phyloP scores from a whole-genome alignment of 2,797 vertebrate species.

The Chromis chromis region DNA sequence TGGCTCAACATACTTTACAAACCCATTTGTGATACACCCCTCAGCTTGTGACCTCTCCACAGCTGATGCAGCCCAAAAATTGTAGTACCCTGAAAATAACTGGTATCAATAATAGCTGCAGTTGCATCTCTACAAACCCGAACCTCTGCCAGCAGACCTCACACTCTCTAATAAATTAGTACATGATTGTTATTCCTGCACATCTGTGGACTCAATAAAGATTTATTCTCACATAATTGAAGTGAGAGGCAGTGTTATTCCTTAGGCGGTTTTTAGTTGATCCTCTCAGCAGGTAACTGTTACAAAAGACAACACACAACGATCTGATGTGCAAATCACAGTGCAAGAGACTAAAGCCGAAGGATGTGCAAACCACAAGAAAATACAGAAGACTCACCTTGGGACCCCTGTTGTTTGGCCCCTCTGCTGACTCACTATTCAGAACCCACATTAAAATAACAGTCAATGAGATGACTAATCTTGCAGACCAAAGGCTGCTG shows the following conservation, averaged over 20 bases:
- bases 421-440: constrained; percentile 24
- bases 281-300: constrained; percentile 8
- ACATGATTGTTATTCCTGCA: background rate
- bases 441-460: constrained; percentile 29
- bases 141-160: too few species aligned
- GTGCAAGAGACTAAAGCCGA: background rate
- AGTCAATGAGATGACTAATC: constrained; percentile 4
- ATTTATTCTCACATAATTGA: too few species aligned
- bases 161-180: background rate
- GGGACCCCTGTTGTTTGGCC: background rate
- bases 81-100: too few species aligned
- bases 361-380: constrained; percentile 4
- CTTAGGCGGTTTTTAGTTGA: too few species aligned
- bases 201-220: constrained; percentile 21
- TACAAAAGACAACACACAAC: constrained; percentile 14
- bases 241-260: too few species aligned
- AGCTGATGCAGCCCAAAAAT: too few species aligned
- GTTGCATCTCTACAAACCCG: too few species aligned
- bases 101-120: too few species aligned
- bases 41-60: too few species aligned
- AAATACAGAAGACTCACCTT: background rate
- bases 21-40: too few species aligned
- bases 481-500: constrained; percentile 37
- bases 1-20: too few species aligned
- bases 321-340: constrained; percentile 6